These are phyloP conservation scores for Odontocolon sp. DNA, from an alignment of 2,888 invertebrate species.

Conservation along the genomic window DNA sequence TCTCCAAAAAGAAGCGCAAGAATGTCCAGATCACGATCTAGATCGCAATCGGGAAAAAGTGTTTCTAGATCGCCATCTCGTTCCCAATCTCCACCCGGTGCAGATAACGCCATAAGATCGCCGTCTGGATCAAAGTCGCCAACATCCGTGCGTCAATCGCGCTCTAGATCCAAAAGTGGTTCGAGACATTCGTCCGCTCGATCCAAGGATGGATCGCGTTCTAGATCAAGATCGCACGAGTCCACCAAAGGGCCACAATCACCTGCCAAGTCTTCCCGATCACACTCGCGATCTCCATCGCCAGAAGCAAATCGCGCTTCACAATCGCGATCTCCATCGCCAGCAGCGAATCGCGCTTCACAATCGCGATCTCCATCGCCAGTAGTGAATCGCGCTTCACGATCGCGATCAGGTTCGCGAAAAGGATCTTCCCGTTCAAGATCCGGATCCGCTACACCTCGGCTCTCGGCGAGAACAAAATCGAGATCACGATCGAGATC, in stretches of 20 bases:
- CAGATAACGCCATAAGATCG: constrained; percentile 59
- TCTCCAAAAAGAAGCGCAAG: constrained; percentile 11
- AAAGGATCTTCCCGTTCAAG: constrained; percentile 67
- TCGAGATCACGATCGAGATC: constrained; percentile 70
- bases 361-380: constrained; percentile 61
- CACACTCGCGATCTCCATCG: constrained; percentile 62
- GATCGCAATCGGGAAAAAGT: constrained; percentile 62
- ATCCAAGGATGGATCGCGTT: constrained; percentile 47
- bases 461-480: constrained; percentile 54
- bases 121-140: constrained; percentile 68
- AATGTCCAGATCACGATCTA: constrained; percentile 60
- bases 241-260: constrained; percentile 10
- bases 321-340: constrained; percentile 61
- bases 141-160: constrained; percentile 20
- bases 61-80: constrained; percentile 58
- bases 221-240: constrained; percentile 57
- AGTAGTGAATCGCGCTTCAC: too few relatives aligned
- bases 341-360: too few relatives aligned
- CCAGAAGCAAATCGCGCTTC: constrained; percentile 49
- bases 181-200: constrained; percentile 48
- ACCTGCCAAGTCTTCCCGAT: constrained; percentile 47
- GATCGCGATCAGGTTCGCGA: constrained; percentile 57
- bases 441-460: constrained; percentile 53
- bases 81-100: constrained; percentile 62
- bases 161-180: constrained; percentile 56